Conservation (phyloP, 1,140 invertebrate genomes). For the Sipha flava region DNA sequence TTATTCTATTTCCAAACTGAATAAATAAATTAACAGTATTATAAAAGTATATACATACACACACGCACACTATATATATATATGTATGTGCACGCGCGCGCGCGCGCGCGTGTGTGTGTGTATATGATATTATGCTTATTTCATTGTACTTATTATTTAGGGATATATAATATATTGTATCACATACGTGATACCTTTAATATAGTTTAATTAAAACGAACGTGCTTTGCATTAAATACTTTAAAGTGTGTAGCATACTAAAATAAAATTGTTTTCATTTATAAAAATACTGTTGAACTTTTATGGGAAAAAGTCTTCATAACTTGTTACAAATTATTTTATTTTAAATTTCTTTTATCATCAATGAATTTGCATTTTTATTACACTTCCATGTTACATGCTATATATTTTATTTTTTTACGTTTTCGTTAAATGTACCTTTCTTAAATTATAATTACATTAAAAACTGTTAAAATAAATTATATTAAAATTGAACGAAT, state of each 20-base stretch:
- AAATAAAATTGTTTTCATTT: background rate
- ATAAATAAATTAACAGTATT: too few species aligned
- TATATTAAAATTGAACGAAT: background rate
- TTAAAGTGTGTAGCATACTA: background rate
- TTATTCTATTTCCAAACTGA: too few species aligned
- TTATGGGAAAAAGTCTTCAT: background rate
- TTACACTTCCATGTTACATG: background rate
- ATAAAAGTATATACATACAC: too few species aligned
- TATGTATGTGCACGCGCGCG: too few species aligned
- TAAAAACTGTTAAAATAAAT: background rate
- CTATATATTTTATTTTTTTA: background rate
- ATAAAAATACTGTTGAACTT: background rate
- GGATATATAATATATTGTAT: too few species aligned
- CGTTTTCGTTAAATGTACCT: background rate
- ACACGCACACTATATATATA: too few species aligned
- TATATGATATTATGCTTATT: background rate
- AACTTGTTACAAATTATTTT: background rate
- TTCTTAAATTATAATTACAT: background rate
- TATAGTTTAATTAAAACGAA: too few species aligned
- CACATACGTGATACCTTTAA: too few species aligned
- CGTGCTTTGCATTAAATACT: too few species aligned
- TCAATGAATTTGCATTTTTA: slow-evolving; percentile 10
- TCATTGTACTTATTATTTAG: too few species aligned
- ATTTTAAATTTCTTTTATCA: background rate
- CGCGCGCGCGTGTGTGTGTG: too few species aligned